A percentile compares a stretch with the other conserved stretches of the same genome.
These are phyloP conservation scores for Trichopria drosophilae DNA, from an alignment of 2,888 invertebrate genomes.

Conservation along the genomic window DNA sequence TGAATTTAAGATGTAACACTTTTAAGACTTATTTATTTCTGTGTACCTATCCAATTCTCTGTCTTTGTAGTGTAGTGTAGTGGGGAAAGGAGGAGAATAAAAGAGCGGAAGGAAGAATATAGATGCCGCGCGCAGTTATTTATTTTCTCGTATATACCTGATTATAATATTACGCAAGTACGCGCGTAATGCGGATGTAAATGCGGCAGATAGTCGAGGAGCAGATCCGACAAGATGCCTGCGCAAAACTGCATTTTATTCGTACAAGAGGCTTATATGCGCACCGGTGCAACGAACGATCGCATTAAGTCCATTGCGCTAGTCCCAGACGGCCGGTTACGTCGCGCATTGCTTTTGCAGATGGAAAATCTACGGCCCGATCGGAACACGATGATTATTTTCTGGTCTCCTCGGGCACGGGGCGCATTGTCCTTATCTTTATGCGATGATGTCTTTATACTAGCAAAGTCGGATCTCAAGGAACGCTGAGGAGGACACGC, in stretches of 20 bases:
- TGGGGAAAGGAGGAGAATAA: constrained; percentile 14
- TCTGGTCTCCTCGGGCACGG: no score
- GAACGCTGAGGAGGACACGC: no score
- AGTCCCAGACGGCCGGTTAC: constrained; percentile 4
- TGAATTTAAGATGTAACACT: no score
- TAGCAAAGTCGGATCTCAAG: no score
- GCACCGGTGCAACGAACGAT: constrained; percentile 25
- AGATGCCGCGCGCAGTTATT: constrained; percentile 39
- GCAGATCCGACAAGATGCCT: constrained; percentile 37
- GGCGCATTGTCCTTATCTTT: no score
- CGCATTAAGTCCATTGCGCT: constrained; percentile 21
- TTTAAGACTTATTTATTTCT: no score
- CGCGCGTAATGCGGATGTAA: constrained; percentile 43
- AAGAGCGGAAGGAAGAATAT: constrained; percentile 11
- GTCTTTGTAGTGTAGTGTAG: no score
- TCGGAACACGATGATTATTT: no score
- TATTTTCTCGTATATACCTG: constrained; percentile 46
- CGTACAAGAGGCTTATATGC: constrained; percentile 33
- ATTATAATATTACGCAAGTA: constrained; percentile 53
- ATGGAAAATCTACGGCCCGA: no score
- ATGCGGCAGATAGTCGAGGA: constrained; percentile 33
- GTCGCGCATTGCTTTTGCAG: no score
- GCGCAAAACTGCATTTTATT: constrained; percentile 41
- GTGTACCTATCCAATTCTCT: no score
- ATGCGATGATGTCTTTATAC: no score